Conservation (phyloP, 2,888 invertebrate genomes). For the Agriopis leucophaearia region DNA sequence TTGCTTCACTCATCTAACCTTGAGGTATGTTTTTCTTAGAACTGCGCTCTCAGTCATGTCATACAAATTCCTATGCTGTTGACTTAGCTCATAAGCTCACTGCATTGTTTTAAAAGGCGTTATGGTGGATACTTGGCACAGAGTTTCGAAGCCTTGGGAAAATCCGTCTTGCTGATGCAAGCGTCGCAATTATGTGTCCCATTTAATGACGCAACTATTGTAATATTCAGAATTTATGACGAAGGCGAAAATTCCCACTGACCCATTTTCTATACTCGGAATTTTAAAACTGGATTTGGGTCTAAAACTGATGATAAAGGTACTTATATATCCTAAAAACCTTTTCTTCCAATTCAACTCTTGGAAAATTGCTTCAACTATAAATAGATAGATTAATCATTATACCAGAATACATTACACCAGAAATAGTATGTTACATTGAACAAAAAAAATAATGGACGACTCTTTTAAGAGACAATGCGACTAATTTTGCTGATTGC, state of each 20-base stretch:
- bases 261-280: conserved; percentile 13
- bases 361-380: not conserved
- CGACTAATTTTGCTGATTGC: too few species aligned
- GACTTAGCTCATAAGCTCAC: conserved; percentile 49
- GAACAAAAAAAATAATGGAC: too few species aligned
- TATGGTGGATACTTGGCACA: conserved; percentile 26
- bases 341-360: conserved; percentile 10
- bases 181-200: conserved; percentile 13
- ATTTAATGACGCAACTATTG: conserved; percentile 17
- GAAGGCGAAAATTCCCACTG: conserved; percentile 15
- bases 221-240: conserved; percentile 17
- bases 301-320: not conserved
- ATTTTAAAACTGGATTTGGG: conserved; percentile 1
- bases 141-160: conserved; percentile 21
- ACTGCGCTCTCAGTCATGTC: conserved; percentile 57
- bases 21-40: conserved; percentile 62
- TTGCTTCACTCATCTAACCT: conserved; percentile 63
- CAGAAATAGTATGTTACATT: too few species aligned
- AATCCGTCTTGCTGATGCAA: conserved; percentile 21
- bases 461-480: too few species aligned
- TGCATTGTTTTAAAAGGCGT: conserved; percentile 24
- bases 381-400: too few species aligned
- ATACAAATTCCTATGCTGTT: conserved; percentile 66
- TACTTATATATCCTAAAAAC: not conserved
- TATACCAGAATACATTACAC: too few species aligned